phyloP scores from a whole-genome alignment of 92 coral and sea anemone species.

The Porites rus region DNA sequence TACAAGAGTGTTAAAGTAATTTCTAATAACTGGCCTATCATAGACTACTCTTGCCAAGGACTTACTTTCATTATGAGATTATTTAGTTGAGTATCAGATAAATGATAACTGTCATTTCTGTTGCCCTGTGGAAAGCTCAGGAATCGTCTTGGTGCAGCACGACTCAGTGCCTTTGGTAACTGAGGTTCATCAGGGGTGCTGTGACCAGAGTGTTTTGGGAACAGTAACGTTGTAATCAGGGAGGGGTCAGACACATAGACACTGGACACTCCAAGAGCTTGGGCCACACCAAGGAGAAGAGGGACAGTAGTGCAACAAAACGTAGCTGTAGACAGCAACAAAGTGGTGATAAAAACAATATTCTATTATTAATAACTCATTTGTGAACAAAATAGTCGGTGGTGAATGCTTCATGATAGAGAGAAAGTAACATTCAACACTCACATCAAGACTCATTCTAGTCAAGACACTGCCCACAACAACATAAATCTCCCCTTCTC shows the following conservation, averaged over 20 bases:
- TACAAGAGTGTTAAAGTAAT: too few relatives aligned
- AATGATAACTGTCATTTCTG: slow-evolving; percentile 42
- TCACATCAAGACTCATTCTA: too few relatives aligned
- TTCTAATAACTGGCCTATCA: too few relatives aligned
- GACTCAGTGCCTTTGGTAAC: slow-evolving; percentile 27
- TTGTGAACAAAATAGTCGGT: too few relatives aligned
- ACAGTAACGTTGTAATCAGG: slow-evolving; percentile 64
- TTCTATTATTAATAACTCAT: neutral
- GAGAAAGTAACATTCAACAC: too few relatives aligned
- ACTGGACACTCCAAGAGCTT: slow-evolving; percentile 90
- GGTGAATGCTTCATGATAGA: too few relatives aligned
- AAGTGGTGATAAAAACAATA: neutral
- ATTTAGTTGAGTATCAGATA: slow-evolving; percentile 60
- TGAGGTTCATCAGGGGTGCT: slow-evolving; percentile 15
- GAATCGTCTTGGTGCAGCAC: slow-evolving; percentile 46
- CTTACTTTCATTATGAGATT: slow-evolving; percentile 63
- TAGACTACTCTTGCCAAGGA: too few relatives aligned
- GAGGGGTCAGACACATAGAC: slow-evolving; percentile 65
- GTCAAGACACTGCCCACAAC: too few relatives aligned
- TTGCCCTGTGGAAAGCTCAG: slow-evolving; percentile 52
- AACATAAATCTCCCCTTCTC: too few relatives aligned
- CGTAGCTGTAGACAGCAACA: slow-evolving; percentile 51
- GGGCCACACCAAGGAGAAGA: slow-evolving; percentile 89
- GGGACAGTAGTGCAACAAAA: slow-evolving; percentile 87
- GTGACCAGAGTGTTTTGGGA: slow-evolving; percentile 41